phyloP scores from a whole-genome alignment of 2,797 vertebrate genomes.

The Lithobates sylvaticus region DNA sequence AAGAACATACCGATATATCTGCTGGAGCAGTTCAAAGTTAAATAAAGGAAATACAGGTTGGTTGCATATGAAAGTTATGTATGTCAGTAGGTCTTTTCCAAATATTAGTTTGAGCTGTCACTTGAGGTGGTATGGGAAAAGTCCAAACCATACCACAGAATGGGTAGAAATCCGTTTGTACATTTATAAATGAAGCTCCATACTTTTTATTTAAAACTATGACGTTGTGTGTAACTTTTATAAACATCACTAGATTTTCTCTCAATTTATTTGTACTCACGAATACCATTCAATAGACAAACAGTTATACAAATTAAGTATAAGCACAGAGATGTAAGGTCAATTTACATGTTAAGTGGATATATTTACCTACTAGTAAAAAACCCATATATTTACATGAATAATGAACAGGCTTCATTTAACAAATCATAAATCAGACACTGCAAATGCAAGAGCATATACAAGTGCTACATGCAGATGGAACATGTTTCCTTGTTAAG shows the following conservation, averaged over 20 bases:
- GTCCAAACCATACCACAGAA: not conserved
- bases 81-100: no score
- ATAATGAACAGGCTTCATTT: slow-evolving; percentile 8
- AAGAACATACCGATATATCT: no score
- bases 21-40: no score
- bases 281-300: not conserved
- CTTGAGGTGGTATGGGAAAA: no score
- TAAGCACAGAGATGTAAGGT: not conserved
- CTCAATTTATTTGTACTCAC: not conserved
- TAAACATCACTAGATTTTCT: not conserved
- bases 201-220: not conserved
- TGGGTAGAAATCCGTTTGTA: no score
- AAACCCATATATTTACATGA: slow-evolving; percentile 24
- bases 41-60: no score
- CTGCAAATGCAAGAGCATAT: not conserved
- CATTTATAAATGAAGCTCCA: no score
- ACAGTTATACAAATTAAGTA: not conserved
- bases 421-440: not conserved
- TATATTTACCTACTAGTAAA: not conserved
- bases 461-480: not conserved
- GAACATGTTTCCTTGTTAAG: not conserved
- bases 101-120: no score
- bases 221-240: not conserved
- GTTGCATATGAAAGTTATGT: no score
- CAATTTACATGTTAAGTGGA: slow-evolving; percentile 23